Evolutionary conservation across 2,888 invertebrate genomes (phyloP).

Genomic region (Kryphioiulus occultus): DNA sequence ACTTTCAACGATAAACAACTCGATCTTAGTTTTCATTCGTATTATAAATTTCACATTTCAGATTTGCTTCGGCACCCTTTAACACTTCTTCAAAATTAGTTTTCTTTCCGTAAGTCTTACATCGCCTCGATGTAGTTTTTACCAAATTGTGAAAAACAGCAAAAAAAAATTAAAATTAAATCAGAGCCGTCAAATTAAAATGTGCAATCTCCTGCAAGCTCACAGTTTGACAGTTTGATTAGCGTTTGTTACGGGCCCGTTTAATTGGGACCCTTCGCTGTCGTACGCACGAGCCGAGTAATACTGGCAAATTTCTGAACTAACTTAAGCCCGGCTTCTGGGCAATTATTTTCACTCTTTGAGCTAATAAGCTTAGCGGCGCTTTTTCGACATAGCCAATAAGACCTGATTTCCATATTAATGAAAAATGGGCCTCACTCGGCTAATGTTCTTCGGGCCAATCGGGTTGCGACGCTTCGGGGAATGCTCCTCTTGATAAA

Average conservation of each 20-base stretch:
- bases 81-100: too few relatives aligned
- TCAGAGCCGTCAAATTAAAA: too few relatives aligned
- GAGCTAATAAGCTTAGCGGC: slow-evolving; percentile 2
- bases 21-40: too few relatives aligned
- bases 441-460: neutral
- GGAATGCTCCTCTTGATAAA: neutral
- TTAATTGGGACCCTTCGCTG: neutral
- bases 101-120: too few relatives aligned
- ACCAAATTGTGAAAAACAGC: too few relatives aligned
- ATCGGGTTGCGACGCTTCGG: neutral
- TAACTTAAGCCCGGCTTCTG: neutral
- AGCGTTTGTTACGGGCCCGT: neutral
- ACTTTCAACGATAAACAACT: too few relatives aligned
- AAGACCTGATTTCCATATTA: neutral
- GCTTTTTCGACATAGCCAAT: neutral
- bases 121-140: too few relatives aligned
- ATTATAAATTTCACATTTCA: too few relatives aligned
- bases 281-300: neutral
- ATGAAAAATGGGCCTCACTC: neutral
- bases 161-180: too few relatives aligned
- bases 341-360: neutral
- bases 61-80: too few relatives aligned
- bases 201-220: too few relatives aligned
- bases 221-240: neutral
- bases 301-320: neutral